Evolutionary conservation across 2,888 invertebrate genomes (phyloP).

Genomic region (Actias luna): DNA sequence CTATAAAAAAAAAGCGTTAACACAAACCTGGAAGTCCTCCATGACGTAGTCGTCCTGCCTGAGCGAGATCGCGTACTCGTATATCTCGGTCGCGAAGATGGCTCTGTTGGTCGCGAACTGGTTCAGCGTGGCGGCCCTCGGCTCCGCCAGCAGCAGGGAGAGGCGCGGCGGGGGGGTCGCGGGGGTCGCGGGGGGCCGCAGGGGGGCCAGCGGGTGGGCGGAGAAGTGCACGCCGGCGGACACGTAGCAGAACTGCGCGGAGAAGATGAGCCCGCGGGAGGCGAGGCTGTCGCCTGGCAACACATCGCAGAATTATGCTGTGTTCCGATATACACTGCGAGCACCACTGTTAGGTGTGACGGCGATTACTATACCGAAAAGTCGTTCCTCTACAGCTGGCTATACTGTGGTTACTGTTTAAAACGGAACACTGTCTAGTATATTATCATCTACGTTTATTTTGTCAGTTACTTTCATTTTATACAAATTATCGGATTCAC

Average conservation of each 20-base stretch:
- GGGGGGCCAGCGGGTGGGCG: constrained; percentile 60
- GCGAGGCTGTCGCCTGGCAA: constrained; percentile 85
- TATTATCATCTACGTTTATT: too few relatives aligned
- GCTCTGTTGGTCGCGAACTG: constrained; percentile 91
- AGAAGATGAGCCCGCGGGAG: constrained; percentile 90
- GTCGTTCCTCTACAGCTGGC: too few relatives aligned
- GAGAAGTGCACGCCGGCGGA: constrained; percentile 88
- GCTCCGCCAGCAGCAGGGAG: constrained; percentile 89
- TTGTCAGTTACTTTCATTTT: too few relatives aligned
- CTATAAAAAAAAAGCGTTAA: too few relatives aligned
- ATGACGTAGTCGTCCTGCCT: constrained; percentile 87
- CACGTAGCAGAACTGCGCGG: constrained; percentile 98
- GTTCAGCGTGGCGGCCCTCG: constrained; percentile 82
- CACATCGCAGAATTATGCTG: too few relatives aligned
- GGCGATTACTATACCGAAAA: too few relatives aligned
- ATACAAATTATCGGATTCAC: too few relatives aligned
- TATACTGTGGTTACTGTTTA: too few relatives aligned
- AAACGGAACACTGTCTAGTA: too few relatives aligned
- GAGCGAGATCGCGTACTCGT: constrained; percentile 94
- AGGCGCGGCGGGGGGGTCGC: constrained; percentile 76
- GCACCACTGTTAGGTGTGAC: too few relatives aligned
- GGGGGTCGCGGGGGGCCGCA: constrained; percentile 52
- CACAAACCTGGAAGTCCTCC: constrained; percentile 86
- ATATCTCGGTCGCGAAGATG: constrained; percentile 96
- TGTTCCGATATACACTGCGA: too few relatives aligned